phyloP scores from a whole-genome alignment of 2,888 invertebrate genomes.

The Ectropis crepuscularia region DNA sequence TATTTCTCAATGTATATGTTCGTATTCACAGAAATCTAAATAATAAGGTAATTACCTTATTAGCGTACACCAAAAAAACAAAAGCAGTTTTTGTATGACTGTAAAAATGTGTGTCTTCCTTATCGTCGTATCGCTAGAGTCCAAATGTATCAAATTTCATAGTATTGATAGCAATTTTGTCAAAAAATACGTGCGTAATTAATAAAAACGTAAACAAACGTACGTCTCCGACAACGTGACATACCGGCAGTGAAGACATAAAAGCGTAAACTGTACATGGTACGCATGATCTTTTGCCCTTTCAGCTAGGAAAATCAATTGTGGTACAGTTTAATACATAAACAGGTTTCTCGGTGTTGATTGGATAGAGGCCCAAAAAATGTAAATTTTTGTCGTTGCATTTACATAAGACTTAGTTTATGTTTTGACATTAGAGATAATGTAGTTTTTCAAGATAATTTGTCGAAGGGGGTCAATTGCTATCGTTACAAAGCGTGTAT shows the following conservation, averaged over 20 bases:
- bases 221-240: constrained; percentile 39
- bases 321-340: constrained; percentile 17
- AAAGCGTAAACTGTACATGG: constrained; percentile 32
- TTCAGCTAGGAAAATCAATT: constrained; percentile 32
- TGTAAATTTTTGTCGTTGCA: constrained; percentile 13
- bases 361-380: constrained; percentile 17
- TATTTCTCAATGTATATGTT: constrained; percentile 5
- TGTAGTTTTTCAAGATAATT: background rate
- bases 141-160: too few species aligned
- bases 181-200: too few species aligned
- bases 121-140: too few species aligned
- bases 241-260: constrained; percentile 46
- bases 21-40: too few species aligned
- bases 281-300: constrained; percentile 52
- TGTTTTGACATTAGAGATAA: background rate
- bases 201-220: constrained; percentile 12
- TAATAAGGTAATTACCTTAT: too few species aligned
- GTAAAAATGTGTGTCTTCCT: too few species aligned
- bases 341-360: constrained; percentile 24
- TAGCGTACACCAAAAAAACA: too few species aligned
- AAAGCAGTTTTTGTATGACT: too few species aligned
- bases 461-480: background rate
- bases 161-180: too few species aligned
- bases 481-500: background rate
- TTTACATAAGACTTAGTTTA: constrained; percentile 6